phyloP scores from a whole-genome alignment of 2,797 vertebrate species.

The Coendou prehensilis region DNA sequence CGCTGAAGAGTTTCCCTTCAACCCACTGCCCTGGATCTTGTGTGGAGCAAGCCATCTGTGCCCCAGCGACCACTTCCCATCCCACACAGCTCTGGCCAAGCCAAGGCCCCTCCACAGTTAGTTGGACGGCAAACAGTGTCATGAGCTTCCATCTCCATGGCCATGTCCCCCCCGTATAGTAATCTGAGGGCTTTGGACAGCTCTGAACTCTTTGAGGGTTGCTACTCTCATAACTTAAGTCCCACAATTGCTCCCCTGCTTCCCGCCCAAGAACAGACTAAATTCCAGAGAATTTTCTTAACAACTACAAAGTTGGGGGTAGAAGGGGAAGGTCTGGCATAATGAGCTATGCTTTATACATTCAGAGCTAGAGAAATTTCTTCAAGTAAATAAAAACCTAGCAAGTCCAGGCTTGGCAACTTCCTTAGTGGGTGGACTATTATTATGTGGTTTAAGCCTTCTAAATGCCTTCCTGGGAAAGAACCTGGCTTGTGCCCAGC shows the following conservation, averaged over 20 bases:
- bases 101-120: not conserved
- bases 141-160: accelerated
- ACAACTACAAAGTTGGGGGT: not conserved
- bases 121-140: accelerated
- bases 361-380: slow-evolving; percentile 61
- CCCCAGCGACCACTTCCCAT: accelerated
- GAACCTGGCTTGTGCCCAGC: slow-evolving; percentile 69
- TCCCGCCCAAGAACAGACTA: slow-evolving; percentile 8
- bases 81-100: not conserved
- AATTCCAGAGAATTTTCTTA: slow-evolving; percentile 62
- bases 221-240: not conserved
- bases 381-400: slow-evolving; percentile 77
- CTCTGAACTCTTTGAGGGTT: not conserved
- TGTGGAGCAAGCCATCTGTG: not conserved
- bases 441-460: slow-evolving; percentile 76
- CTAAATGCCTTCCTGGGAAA: slow-evolving; percentile 70
- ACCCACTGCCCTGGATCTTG: not conserved
- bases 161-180: not conserved
- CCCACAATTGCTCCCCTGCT: not conserved
- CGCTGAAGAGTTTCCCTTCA: not conserved
- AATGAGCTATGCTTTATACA: slow-evolving; percentile 51
- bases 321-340: not conserved
- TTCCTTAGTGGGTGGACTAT: slow-evolving; percentile 71
- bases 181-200: not conserved
- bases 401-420: slow-evolving; percentile 77